Conservation (phyloP, 1,140 invertebrate genomes). For the Orius laevigatus region DNA sequence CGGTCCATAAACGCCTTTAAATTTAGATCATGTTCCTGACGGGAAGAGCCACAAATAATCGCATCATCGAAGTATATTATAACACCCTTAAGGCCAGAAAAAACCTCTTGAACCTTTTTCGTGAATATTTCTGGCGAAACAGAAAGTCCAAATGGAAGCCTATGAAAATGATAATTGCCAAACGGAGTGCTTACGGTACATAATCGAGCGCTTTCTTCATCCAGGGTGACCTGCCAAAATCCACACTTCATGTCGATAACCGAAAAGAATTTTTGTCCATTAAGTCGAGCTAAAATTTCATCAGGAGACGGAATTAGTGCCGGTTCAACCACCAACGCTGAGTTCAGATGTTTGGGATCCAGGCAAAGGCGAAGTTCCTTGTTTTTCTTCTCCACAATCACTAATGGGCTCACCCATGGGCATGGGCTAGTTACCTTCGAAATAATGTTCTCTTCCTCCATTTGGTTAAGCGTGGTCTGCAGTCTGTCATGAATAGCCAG, state of each 20-base stretch:
- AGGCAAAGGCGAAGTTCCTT: background rate
- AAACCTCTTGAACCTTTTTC: constrained; percentile 15
- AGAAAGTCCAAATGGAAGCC: constrained; percentile 28
- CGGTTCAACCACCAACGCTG: constrained; percentile 1
- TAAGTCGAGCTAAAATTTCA: constrained; percentile 14
- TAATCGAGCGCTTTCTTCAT: constrained; percentile 24
- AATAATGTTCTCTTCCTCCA: constrained; percentile 19
- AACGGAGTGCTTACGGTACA: constrained; percentile 29
- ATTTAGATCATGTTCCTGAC: constrained; percentile 1
- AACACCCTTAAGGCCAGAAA: background rate
- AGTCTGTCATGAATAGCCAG: constrained; percentile 15
- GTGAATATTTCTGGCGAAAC: constrained; percentile 18
- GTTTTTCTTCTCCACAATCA: constrained; percentile 8
- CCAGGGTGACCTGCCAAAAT: constrained; percentile 21
- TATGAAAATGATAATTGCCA: constrained; percentile 26
- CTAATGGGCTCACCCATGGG: constrained; percentile 20
- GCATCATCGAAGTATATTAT: background rate
- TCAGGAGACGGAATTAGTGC: constrained; percentile 7
- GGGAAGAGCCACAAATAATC: background rate
- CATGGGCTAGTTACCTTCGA: constrained; percentile 19
- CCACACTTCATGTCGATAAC: constrained; percentile 18
- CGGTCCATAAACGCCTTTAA: constrained; percentile 19
- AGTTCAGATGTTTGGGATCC: constrained; percentile 21
- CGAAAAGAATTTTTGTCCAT: constrained; percentile 11
- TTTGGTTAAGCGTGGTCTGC: constrained; percentile 15